Evolutionary conservation across 2,888 invertebrate species (phyloP).

Genomic region (Anthrax anthrax): DNA sequence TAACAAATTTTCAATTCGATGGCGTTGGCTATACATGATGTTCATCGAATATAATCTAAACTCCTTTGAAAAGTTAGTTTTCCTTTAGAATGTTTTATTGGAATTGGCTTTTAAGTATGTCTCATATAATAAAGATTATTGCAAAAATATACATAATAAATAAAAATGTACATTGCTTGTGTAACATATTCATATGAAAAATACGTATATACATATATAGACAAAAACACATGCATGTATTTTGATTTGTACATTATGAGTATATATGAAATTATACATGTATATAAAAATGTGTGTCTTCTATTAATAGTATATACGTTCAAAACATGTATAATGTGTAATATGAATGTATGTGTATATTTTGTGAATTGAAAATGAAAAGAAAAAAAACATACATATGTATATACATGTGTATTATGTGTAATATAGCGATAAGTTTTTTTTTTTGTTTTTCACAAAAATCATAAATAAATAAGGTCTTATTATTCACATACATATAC

Average conservation of each 20-base stretch:
- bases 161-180: background rate
- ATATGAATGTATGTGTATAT: too few species aligned
- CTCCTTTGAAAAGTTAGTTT: conserved; percentile 7
- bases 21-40: background rate
- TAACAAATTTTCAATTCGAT: conserved; percentile 3
- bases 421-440: too few species aligned
- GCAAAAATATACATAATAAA: background rate
- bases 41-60: conserved; percentile 3
- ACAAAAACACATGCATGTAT: background rate
- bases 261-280: too few species aligned
- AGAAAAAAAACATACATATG: too few species aligned
- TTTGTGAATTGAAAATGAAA: too few species aligned
- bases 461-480: conserved; percentile 9
- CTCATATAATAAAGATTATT: conserved; percentile 12
- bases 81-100: conserved; percentile 15
- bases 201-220: too few species aligned
- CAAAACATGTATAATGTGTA: too few species aligned
- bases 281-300: too few species aligned
- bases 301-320: too few species aligned
- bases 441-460: background rate
- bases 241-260: background rate
- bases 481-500: too few species aligned
- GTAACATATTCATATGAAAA: background rate
- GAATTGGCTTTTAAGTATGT: conserved; percentile 19
- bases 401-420: too few species aligned